Evolutionary conservation across 2,113 vertebrate genomes (phyloP).

Genomic region (Corynorhinus townsendii): DNA sequence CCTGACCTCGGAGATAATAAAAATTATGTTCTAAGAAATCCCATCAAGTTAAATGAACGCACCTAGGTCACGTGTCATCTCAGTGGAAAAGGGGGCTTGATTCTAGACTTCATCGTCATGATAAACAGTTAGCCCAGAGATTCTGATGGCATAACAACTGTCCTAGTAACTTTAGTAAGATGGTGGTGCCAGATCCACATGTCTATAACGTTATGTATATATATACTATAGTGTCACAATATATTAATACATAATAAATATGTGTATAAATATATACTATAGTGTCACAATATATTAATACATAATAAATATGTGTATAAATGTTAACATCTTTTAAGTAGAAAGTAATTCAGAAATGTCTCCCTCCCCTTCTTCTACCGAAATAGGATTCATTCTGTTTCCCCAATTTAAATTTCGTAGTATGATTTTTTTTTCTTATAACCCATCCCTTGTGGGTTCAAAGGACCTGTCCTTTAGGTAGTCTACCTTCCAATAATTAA

Average conservation of each 20-base stretch:
- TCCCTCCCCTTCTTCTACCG: background rate
- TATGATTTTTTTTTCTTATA: background rate
- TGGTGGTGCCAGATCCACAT: background rate
- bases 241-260: background rate
- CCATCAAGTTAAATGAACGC: background rate
- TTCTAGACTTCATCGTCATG: background rate
- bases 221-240: background rate
- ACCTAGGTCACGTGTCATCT: background rate
- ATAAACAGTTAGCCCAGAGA: background rate
- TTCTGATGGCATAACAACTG: background rate
- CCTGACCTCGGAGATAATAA: slow-evolving; percentile 45
- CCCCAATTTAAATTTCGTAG: background rate
- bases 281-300: background rate
- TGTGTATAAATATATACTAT: background rate
- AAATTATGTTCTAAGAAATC: slow-evolving; percentile 45
- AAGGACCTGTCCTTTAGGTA: background rate
- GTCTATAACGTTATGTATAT: background rate
- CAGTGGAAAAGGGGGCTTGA: background rate
- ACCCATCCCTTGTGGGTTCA: background rate
- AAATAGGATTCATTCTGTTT: background rate
- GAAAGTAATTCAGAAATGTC: background rate
- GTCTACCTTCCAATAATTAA: background rate
- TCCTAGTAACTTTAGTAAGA: background rate
- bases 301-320: background rate
- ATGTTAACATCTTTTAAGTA: background rate